Conservation (phyloP, 2,797 vertebrate species). For the Cynopterus sphinx region DNA sequence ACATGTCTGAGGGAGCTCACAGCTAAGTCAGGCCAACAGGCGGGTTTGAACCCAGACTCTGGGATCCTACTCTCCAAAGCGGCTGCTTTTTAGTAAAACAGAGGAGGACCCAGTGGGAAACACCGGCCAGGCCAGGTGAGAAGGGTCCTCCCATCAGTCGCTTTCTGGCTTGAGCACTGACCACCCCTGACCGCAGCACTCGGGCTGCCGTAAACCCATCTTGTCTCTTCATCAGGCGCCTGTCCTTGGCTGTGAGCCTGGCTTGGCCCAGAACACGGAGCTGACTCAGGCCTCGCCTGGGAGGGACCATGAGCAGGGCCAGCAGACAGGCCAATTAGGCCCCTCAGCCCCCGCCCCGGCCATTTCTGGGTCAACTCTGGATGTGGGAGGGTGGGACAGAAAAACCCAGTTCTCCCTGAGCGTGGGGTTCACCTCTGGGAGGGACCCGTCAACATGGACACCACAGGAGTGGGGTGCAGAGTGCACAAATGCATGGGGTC, state of each 20-base stretch:
- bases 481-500: fast-evolving
- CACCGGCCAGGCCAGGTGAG: neutral
- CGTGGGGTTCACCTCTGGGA: neutral
- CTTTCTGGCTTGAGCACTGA: neutral
- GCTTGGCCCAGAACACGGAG: conserved; percentile 25
- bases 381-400: neutral
- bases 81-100: neutral
- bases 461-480: fast-evolving
- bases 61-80: neutral
- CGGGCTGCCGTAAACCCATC: neutral
- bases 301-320: neutral
- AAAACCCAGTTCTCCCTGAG: neutral
- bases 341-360: neutral
- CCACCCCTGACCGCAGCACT: fast-evolving
- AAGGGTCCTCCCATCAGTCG: neutral
- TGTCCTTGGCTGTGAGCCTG: neutral
- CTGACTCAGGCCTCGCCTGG: neutral
- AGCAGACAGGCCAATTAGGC: neutral
- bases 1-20: neutral
- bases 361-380: neutral
- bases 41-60: neutral
- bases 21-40: neutral
- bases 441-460: too few relatives aligned
- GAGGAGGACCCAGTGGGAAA: neutral
- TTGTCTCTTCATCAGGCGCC: neutral